These are phyloP conservation scores for Trichonephila clavata DNA, from an alignment of 1,140 invertebrate genomes.

Conservation along the genomic window DNA sequence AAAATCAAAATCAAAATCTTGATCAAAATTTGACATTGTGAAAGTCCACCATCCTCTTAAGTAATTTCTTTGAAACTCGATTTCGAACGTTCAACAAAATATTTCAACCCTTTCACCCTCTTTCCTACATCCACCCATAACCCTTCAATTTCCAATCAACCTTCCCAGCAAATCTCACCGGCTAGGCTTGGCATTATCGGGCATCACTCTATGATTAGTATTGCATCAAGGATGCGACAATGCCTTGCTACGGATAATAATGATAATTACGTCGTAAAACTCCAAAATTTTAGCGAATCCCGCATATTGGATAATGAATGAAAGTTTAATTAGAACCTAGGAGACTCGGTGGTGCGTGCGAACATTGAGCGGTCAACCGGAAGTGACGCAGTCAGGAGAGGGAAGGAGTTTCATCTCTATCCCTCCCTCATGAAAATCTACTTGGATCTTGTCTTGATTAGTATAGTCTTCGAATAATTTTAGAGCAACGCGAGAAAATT, in stretches of 20 bases:
- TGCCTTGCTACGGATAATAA: conserved; percentile 11
- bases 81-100: no score
- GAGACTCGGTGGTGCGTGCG: not conserved
- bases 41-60: no score
- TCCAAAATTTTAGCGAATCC: not conserved
- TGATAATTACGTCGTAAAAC: conserved; percentile 55
- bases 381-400: not conserved
- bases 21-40: no score
- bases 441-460: conserved; percentile 22
- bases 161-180: not conserved
- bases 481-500: not conserved
- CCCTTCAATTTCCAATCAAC: no score
- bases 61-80: no score
- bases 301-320: conserved; percentile 48
- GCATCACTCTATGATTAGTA: not conserved
- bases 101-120: no score
- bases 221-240: not conserved
- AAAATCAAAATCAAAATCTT: no score
- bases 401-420: not conserved
- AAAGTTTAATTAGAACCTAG: conserved; percentile 63
- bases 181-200: not conserved
- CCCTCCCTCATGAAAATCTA: not conserved
- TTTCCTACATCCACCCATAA: no score
- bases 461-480: conserved; percentile 28
- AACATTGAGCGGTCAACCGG: conserved; percentile 29